Percentiles rank a stretch among this genome's conserved stretches.
Evolutionary conservation across 2,113 vertebrate genomes (phyloP).

Genomic region (Fregetta grallaria): DNA sequence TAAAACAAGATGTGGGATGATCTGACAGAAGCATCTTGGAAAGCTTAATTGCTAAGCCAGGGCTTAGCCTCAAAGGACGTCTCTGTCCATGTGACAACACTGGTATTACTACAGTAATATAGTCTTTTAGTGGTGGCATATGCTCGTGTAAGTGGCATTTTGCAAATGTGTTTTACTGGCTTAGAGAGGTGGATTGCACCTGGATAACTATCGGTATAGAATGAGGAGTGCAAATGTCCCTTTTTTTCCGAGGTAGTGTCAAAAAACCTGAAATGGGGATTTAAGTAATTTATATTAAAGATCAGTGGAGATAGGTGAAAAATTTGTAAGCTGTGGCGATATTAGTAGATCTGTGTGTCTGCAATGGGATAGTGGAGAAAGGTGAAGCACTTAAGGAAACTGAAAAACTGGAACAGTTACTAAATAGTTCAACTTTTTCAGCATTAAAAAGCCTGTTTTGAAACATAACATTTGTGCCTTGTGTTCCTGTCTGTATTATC

Average conservation of each 20-base stretch:
- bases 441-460: neutral
- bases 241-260: neutral
- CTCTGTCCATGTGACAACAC: neutral
- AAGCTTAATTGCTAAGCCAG: neutral
- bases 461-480: neutral
- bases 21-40: neutral
- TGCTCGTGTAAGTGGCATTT: neutral
- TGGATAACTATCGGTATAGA: neutral
- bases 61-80: neutral
- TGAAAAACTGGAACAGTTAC: neutral
- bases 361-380: neutral
- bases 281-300: neutral
- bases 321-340: neutral
- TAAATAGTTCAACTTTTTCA: neutral
- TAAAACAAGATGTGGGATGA: neutral
- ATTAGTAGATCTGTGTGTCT: neutral
- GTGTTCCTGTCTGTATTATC: neutral
- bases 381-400: neutral
- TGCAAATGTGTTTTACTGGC: neutral
- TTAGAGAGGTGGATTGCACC: neutral
- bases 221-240: rapidly evolving
- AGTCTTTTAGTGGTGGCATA: neutral
- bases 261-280: neutral
- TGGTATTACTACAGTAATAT: neutral
- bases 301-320: neutral